Conservation (phyloP, 2,113 vertebrate genomes). For the Patagioenas fasciata region DNA sequence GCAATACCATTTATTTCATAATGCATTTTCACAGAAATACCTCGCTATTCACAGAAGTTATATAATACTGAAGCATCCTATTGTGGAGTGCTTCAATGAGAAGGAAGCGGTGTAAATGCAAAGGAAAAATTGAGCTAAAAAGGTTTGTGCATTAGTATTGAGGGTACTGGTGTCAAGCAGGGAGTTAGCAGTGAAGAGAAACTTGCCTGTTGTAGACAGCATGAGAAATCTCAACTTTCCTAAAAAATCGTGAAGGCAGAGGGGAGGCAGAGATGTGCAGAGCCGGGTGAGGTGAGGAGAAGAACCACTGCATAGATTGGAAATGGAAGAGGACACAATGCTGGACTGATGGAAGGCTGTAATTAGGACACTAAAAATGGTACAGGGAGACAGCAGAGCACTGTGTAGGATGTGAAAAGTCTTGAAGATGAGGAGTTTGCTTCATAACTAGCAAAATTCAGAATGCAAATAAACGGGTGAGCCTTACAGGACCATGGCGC, state of each 20-base stretch:
- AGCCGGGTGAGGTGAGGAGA: background rate
- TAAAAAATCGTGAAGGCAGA: background rate
- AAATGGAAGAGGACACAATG: background rate
- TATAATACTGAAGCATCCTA: background rate
- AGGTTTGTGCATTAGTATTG: background rate
- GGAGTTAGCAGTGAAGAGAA: background rate
- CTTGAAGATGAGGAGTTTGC: background rate
- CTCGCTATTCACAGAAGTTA: background rate
- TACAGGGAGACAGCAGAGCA: background rate
- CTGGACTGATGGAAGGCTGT: fast-evolving
- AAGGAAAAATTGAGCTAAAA: background rate
- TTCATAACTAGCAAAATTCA: background rate
- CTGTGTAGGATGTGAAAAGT: background rate
- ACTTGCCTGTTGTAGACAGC: background rate
- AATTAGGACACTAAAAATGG: background rate
- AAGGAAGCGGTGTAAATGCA: background rate
- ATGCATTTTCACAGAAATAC: background rate
- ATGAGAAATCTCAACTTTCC: background rate
- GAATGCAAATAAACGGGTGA: background rate
- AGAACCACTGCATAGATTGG: background rate
- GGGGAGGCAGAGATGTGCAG: fast-evolving
- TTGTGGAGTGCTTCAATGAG: background rate
- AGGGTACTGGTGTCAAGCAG: background rate
- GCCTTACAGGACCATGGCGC: background rate
- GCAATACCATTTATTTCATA: background rate